Conservation (phyloP, 2,797 vertebrate species). For the Chelmon rostratus region DNA sequence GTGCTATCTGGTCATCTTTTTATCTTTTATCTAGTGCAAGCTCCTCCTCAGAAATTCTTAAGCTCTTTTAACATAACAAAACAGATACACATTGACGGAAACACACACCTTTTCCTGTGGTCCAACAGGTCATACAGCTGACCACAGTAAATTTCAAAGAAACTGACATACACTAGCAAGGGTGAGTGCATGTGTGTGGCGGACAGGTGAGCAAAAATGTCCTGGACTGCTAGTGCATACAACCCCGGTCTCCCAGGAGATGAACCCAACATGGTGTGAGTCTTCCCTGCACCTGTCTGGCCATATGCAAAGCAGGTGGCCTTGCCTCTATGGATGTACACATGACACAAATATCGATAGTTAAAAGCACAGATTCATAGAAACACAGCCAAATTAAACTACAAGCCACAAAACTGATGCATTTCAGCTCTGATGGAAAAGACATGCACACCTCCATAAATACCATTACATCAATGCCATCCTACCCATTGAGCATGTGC, state of each 20-base stretch:
- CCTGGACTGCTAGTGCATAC: slow-evolving; percentile 90
- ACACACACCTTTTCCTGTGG: slow-evolving; percentile 89
- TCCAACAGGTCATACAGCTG: slow-evolving; percentile 94
- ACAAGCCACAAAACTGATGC: not conserved
- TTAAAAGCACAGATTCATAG: not conserved
- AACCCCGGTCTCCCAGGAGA: slow-evolving; percentile 87
- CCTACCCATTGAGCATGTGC: slow-evolving; percentile 93
- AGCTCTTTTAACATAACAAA: not conserved
- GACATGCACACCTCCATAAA: not conserved
- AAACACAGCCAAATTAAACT: not conserved
- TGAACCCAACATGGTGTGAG: slow-evolving; percentile 94
- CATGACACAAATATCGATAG: slow-evolving; percentile 30
- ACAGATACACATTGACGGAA: slow-evolving; percentile 61
- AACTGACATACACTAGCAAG: slow-evolving; percentile 90
- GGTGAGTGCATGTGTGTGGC: slow-evolving; percentile 47
- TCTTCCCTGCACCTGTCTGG: slow-evolving; percentile 95
- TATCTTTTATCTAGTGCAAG: not conserved
- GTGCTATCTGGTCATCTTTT: not conserved
- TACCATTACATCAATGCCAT: not conserved
- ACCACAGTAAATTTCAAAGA: slow-evolving; percentile 96
- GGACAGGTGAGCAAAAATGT: slow-evolving; percentile 90
- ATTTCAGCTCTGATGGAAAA: not conserved
- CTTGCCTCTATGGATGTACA: slow-evolving; percentile 84
- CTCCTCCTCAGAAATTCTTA: not conserved
- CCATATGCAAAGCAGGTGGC: slow-evolving; percentile 95